These are phyloP conservation scores for Leptoteleia sp. DNA, from an alignment of 1,140 invertebrate genomes.

Conservation along the genomic window DNA sequence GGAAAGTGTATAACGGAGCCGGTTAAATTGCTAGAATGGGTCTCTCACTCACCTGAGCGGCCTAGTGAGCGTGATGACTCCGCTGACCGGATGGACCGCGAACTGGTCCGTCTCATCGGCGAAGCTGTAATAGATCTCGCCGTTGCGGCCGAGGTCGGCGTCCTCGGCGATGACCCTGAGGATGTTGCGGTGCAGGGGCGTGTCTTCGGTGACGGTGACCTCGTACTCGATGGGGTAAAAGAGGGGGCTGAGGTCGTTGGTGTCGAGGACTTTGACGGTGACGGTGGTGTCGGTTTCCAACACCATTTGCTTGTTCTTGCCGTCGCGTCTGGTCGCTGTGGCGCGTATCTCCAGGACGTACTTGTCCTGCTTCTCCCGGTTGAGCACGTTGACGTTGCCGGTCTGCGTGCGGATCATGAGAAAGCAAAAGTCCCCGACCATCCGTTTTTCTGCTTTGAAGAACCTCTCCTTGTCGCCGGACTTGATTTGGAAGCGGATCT, in stretches of 20 bases:
- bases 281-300: slow-evolving; percentile 89
- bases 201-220: slow-evolving; percentile 93
- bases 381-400: slow-evolving; percentile 91
- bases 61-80: slow-evolving; percentile 91
- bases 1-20: no score
- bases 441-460: slow-evolving; percentile 94
- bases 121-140: slow-evolving; percentile 98
- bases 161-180: slow-evolving; percentile 92
- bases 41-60: slow-evolving; percentile 85
- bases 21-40: no score
- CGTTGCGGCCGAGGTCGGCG: slow-evolving; percentile 95
- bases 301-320: slow-evolving; percentile 81
- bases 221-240: slow-evolving; percentile 94
- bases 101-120: slow-evolving; percentile 91
- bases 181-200: slow-evolving; percentile 89
- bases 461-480: slow-evolving; percentile 93
- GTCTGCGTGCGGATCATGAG: slow-evolving; percentile 92
- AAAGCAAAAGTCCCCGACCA: slow-evolving; percentile 96
- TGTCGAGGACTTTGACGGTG: slow-evolving; percentile 90
- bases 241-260: slow-evolving; percentile 95
- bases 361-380: slow-evolving; percentile 92
- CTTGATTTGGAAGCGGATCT: slow-evolving; percentile 91
- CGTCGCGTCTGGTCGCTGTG: slow-evolving; percentile 83
- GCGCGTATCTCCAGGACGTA: slow-evolving; percentile 92
- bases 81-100: slow-evolving; percentile 95